These are phyloP conservation scores for Remorina albescens DNA, from an alignment of 2,797 vertebrate genomes.

Conservation along the genomic window DNA sequence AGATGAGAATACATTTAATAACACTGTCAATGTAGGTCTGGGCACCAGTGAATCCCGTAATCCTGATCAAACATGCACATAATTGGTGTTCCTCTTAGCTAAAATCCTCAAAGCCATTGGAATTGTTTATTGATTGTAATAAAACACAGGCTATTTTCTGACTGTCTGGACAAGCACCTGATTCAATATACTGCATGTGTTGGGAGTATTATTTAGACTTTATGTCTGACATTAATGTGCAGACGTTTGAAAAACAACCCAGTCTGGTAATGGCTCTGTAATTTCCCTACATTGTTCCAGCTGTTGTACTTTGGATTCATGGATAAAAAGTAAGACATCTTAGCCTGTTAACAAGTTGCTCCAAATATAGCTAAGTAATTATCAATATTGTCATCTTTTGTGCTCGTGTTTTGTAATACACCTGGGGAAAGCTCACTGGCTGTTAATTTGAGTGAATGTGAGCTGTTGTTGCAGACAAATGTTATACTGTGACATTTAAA, in stretches of 20 bases:
- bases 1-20: constrained; percentile 27
- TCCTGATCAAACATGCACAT: constrained; percentile 6
- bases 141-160: constrained; percentile 32
- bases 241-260: constrained; percentile 62
- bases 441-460: constrained; percentile 60
- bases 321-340: constrained; percentile 19
- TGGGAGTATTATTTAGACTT: constrained; percentile 43
- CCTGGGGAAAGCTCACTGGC: constrained; percentile 39
- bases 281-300: constrained; percentile 77
- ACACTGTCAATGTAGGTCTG: constrained; percentile 1
- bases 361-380: constrained; percentile 46
- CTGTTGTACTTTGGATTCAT: constrained; percentile 57
- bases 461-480: constrained; percentile 63
- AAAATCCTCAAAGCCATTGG: constrained; percentile 9
- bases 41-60: constrained; percentile 15
- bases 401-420: constrained; percentile 40
- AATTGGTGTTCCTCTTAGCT: constrained; percentile 13
- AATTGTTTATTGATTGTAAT: constrained; percentile 27
- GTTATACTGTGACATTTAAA: constrained; percentile 79
- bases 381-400: constrained; percentile 52
- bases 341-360: constrained; percentile 30
- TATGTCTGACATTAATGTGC: constrained; percentile 57
- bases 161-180: constrained; percentile 50
- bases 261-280: constrained; percentile 65
- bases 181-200: constrained; percentile 44